A percentile compares a stretch with the other conserved stretches of the same genome.
These are phyloP conservation scores for Danio rerio DNA, from an alignment of 2,113 vertebrate species.

Conservation along the genomic window GRCz12tu NC_133193.1:35803501-35804000, in stretches of 20 bases:
- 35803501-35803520: constrained; percentile 67
- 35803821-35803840: constrained; percentile 70
- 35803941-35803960: neutral
- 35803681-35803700: constrained; percentile 35
- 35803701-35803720: constrained; percentile 31
- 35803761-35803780: constrained; percentile 35
- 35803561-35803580: constrained; percentile 59
- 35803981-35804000: no score
- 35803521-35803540: constrained; percentile 61
- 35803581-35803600: constrained; percentile 26
- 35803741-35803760: constrained; percentile 35
- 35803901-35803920: no score
- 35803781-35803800: constrained; percentile 29
- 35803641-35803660: constrained; percentile 16
- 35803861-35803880: constrained; percentile 71
- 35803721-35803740: constrained; percentile 31
- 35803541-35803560: constrained; percentile 51
- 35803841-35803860: constrained; percentile 67
- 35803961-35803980: no score
- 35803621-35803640: constrained; percentile 47
- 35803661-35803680: constrained; percentile 33
- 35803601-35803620: constrained; percentile 68
- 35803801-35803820: constrained; percentile 57
- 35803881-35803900: constrained; percentile 58
- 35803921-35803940: no score